Percentiles rank a stretch among this genome's conserved stretches.
Conservation (phyloP, 2,797 vertebrate genomes). For the Helicolenus hilgendorfi region DNA sequence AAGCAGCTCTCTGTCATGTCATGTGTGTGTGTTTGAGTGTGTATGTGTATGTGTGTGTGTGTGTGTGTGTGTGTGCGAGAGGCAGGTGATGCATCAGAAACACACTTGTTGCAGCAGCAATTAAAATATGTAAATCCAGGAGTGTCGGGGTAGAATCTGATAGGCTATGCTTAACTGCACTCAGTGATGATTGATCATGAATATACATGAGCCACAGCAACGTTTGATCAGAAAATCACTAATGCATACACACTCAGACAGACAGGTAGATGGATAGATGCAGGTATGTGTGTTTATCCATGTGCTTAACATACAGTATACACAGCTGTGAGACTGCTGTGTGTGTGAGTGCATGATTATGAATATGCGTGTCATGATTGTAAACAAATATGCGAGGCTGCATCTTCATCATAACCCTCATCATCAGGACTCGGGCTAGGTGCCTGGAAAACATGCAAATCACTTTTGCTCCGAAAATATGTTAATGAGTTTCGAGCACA, state of each 20-base stretch:
- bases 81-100: slow-evolving; percentile 53
- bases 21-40: not conserved
- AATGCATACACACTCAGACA: not conserved
- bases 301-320: not conserved
- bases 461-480: slow-evolving; percentile 60
- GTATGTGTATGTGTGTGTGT: not conserved
- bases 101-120: slow-evolving; percentile 66
- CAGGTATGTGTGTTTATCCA: not conserved
- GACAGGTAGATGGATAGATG: not conserved
- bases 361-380: not conserved
- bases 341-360: not conserved
- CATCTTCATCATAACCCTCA: slow-evolving; percentile 45
- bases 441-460: slow-evolving; percentile 74
- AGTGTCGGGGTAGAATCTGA: slow-evolving; percentile 65
- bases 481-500: slow-evolving; percentile 61
- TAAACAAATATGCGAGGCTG: slow-evolving; percentile 42
- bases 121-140: slow-evolving; percentile 81
- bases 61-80: not conserved
- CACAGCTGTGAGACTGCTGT: not conserved
- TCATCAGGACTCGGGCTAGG: slow-evolving; percentile 47
- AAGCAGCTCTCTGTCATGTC: not conserved
- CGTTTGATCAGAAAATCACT: slow-evolving; percentile 44
- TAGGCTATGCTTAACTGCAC: slow-evolving; percentile 76
- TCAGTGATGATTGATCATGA: slow-evolving; percentile 70
- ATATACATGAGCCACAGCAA: slow-evolving; percentile 63